phyloP scores from a whole-genome alignment of 2,113 vertebrate species.

The Tragelaphus buxtoni region DNA sequence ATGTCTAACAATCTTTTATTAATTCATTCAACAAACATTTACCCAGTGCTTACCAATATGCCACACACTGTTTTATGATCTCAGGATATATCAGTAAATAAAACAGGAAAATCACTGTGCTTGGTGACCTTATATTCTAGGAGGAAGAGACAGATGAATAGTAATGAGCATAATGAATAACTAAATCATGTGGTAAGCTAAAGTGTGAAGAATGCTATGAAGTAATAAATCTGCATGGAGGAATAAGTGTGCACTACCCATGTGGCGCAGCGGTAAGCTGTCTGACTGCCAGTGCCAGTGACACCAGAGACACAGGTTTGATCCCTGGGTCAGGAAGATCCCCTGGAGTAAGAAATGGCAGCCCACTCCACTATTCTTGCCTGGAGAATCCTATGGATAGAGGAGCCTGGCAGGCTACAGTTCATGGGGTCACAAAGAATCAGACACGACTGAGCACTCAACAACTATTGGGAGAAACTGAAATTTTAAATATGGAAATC shows the following conservation, averaged over 20 bases:
- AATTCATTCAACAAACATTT: background rate
- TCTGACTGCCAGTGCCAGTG: background rate
- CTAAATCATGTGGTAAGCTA: background rate
- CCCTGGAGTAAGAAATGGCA: background rate
- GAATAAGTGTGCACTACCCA: background rate
- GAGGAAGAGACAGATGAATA: background rate
- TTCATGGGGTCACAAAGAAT: background rate
- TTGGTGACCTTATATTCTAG: background rate
- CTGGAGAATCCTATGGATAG: background rate
- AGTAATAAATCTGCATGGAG: background rate
- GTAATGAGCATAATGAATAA: background rate
- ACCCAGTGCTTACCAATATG: background rate
- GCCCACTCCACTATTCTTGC: background rate
- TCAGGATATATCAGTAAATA: background rate
- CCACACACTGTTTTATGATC: background rate
- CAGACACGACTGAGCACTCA: background rate
- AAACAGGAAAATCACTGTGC: background rate
- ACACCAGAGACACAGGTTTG: background rate
- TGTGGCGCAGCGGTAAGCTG: accelerated
- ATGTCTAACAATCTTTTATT: background rate
- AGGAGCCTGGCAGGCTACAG: background rate
- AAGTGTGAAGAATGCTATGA: background rate
- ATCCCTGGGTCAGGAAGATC: background rate
- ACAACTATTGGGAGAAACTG: background rate
- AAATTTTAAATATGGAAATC: background rate